phyloP scores from a whole-genome alignment of 2,797 vertebrate genomes.

The Erethizon dorsatum region DNA sequence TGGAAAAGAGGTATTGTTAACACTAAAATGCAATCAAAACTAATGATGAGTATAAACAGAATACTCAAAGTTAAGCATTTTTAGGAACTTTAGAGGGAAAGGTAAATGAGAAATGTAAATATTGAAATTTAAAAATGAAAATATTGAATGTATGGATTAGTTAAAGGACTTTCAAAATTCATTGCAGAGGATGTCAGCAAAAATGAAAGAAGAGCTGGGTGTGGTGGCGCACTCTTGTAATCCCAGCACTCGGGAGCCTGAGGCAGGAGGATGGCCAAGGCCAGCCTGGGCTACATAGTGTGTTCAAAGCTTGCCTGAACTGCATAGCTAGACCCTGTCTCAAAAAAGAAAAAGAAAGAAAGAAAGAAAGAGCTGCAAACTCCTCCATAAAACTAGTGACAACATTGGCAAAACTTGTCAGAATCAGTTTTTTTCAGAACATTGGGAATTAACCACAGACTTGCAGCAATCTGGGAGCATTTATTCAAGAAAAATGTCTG shows the following conservation, averaged over 20 bases:
- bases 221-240: not conserved
- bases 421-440: not conserved
- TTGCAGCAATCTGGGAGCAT: not conserved
- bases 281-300: not conserved
- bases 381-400: not conserved
- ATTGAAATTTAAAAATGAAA: slow-evolving; percentile 20
- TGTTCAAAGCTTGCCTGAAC: not conserved
- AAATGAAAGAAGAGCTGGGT: not conserved
- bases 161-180: slow-evolving; percentile 26
- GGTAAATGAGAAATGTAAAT: not conserved
- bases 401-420: not conserved
- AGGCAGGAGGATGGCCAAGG: not conserved
- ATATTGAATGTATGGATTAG: slow-evolving; percentile 13
- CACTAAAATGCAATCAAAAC: not conserved
- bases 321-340: not conserved
- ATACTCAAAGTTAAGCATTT: slow-evolving; percentile 52
- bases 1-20: not conserved
- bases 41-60: slow-evolving; percentile 39
- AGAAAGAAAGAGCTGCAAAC: not conserved
- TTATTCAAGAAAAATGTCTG: not conserved
- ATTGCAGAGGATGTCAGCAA: slow-evolving; percentile 10
- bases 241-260: not conserved
- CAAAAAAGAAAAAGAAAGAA: not conserved
- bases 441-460: not conserved
- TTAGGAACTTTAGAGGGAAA: slow-evolving; percentile 35